Conservation (phyloP, 2,113 vertebrate species). For the Galeopterus variegatus region DNA sequence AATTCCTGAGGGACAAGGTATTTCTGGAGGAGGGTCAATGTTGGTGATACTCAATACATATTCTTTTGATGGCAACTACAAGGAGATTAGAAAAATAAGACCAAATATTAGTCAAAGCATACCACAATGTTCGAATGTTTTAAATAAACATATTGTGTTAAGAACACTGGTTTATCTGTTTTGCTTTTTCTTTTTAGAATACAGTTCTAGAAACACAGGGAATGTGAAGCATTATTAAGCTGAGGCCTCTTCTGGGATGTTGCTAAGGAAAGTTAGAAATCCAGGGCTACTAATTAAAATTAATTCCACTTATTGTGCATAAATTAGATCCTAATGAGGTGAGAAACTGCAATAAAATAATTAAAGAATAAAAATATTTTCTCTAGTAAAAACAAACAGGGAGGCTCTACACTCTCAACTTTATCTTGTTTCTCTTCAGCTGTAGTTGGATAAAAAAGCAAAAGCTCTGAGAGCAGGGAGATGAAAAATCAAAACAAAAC, state of each 20-base stretch:
- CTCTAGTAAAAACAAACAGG: constrained; percentile 22
- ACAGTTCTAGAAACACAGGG: constrained; percentile 16
- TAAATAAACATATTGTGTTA: background rate
- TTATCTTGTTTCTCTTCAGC: constrained; percentile 49
- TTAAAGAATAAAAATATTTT: constrained; percentile 62
- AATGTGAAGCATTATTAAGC: constrained; percentile 4
- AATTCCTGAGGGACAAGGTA: background rate
- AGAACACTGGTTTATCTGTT: background rate
- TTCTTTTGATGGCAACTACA: background rate
- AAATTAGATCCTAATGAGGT: constrained; percentile 68
- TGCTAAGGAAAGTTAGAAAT: constrained; percentile 72
- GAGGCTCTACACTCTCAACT: background rate
- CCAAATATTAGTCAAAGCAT: background rate
- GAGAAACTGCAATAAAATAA: constrained; percentile 56
- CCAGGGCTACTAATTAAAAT: constrained; percentile 67
- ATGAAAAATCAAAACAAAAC: constrained; percentile 36
- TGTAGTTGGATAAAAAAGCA: background rate
- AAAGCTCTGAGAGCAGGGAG: background rate
- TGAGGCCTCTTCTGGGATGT: constrained; percentile 32
- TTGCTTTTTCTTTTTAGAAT: constrained; percentile 8
- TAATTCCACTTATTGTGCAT: constrained; percentile 57
- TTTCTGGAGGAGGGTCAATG: background rate
- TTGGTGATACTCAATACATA: background rate
- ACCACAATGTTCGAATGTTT: background rate
- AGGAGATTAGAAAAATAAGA: constrained; percentile 9